Percentiles rank a stretch among this genome's conserved stretches.
Conservation (phyloP, 1,140 invertebrate species). For the Drosophila miranda region DNA sequence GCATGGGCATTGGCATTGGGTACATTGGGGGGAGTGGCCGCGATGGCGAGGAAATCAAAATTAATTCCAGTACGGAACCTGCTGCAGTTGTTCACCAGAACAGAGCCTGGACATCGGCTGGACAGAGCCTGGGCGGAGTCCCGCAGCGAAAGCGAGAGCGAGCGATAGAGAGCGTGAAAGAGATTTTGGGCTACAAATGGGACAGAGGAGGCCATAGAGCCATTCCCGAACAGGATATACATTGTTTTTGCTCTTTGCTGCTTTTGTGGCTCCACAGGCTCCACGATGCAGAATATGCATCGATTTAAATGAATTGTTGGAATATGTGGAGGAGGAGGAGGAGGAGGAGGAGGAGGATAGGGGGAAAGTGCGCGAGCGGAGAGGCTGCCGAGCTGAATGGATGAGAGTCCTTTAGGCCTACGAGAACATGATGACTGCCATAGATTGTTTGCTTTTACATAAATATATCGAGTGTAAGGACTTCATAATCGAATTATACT, state of each 20-base stretch:
- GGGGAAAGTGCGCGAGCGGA: no score
- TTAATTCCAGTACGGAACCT: slow-evolving; percentile 75
- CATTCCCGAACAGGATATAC: slow-evolving; percentile 25
- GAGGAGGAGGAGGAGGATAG: no score
- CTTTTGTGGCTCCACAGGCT: slow-evolving; percentile 32
- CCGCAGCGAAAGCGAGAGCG: no score
- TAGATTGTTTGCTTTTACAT: no score
- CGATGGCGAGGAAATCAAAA: slow-evolving; percentile 60
- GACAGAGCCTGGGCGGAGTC: slow-evolving; percentile 22
- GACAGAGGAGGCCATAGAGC: not conserved
- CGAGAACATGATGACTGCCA: no score
- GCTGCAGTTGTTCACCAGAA: slow-evolving; percentile 76
- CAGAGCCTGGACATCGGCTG: slow-evolving; percentile 31
- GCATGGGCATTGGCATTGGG: not conserved
- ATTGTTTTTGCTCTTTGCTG: slow-evolving; percentile 43
- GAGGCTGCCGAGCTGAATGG: no score
- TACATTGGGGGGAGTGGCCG: not conserved
- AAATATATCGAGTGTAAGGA: no score
- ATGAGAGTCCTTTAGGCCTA: not conserved
- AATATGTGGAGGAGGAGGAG: not conserved
- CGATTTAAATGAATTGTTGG: slow-evolving; percentile 50
- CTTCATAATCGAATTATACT: no score
- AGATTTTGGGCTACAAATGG: not conserved
- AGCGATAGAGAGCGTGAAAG: slow-evolving; percentile 1
- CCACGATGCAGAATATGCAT: slow-evolving; percentile 38